These are phyloP conservation scores for Drosophila peninsularis DNA, from an alignment of 2,888 invertebrate species.

Conservation along the genomic window DNA sequence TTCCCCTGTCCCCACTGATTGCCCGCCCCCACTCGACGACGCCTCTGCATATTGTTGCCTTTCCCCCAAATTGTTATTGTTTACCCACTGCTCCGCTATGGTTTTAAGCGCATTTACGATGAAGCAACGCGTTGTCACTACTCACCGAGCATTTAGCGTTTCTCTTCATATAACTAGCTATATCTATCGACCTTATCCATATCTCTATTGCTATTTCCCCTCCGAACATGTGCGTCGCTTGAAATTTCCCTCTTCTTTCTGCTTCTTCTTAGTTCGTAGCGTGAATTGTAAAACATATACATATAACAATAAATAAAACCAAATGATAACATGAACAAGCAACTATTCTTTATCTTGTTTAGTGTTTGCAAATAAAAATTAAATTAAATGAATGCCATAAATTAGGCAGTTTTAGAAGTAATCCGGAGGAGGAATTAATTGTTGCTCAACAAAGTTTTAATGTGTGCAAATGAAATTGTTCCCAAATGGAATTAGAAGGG, in stretches of 20 bases:
- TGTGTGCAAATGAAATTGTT: too few species aligned
- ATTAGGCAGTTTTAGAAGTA: neutral
- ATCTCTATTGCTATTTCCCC: neutral
- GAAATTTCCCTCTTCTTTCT: conserved; percentile 23
- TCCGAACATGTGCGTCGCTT: conserved; percentile 35
- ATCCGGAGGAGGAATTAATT: neutral
- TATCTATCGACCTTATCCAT: neutral
- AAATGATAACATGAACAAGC: conserved; percentile 46
- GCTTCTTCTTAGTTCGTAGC: conserved; percentile 62
- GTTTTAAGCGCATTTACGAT: conserved; percentile 63
- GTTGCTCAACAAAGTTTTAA: neutral
- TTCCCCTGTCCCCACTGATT: neutral
- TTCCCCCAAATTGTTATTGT: conserved; percentile 52
- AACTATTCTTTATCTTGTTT: conserved; percentile 4
- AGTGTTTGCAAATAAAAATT: neutral
- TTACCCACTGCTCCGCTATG: conserved; percentile 43
- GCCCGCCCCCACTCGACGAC: conserved; percentile 5
- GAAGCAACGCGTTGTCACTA: conserved; percentile 45
- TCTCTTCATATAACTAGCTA: conserved; percentile 26
- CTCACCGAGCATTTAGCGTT: conserved; percentile 67
- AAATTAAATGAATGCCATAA: neutral
- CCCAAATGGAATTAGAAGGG: too few species aligned
- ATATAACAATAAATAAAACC: conserved; percentile 66
- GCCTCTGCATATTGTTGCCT: conserved; percentile 30
- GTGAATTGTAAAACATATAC: conserved; percentile 61